Conservation (phyloP, 2,797 vertebrate genomes). For the Salmo trutta region DNA sequence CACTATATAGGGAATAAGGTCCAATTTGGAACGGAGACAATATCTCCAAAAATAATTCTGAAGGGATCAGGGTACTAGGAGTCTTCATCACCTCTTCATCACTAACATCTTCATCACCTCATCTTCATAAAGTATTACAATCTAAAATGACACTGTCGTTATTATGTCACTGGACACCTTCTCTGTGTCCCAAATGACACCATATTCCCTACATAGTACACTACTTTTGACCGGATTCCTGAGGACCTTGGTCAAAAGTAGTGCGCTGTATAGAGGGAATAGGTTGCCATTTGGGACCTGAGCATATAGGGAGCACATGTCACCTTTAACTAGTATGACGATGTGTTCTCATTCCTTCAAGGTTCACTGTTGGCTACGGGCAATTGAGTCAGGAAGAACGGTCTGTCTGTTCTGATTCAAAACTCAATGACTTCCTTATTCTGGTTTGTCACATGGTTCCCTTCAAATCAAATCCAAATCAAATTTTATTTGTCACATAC, state of each 20-base stretch:
- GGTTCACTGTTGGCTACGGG: slow-evolving; percentile 23
- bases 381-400: slow-evolving; percentile 28
- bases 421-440: not conserved
- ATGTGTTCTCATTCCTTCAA: slow-evolving; percentile 27
- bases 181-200: not conserved
- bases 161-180: not conserved
- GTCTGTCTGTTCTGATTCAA: not conserved
- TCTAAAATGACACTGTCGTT: not conserved
- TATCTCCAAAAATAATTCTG: slow-evolving; percentile 6
- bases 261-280: not conserved
- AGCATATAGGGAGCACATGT: slow-evolving; percentile 37
- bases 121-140: not conserved
- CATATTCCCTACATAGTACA: not conserved
- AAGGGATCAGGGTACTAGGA: slow-evolving; percentile 16
- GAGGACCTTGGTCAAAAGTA: not conserved
- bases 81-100: not conserved
- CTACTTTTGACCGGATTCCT: not conserved
- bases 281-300: not conserved
- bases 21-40: not conserved
- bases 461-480: not conserved
- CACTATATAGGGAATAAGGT: not conserved
- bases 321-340: slow-evolving; percentile 19
- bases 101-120: not conserved
- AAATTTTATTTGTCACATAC: too few relatives aligned
- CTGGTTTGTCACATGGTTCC: not conserved